These are phyloP conservation scores for Asteroscopus sphinx DNA, from an alignment of 2,888 invertebrate genomes.

Conservation along the genomic window DNA sequence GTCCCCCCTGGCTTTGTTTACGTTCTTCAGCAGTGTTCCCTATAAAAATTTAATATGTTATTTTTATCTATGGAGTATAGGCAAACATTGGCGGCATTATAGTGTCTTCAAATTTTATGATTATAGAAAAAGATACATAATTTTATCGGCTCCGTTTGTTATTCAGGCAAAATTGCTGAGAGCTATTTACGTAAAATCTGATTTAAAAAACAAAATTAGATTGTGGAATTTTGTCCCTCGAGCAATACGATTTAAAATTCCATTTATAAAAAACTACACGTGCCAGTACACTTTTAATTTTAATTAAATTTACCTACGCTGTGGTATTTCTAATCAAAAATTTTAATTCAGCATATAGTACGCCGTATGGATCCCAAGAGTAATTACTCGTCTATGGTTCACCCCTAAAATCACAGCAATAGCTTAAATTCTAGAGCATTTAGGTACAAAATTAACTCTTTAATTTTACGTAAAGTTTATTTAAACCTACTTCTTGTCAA, in stretches of 20 bases:
- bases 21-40: slow-evolving; percentile 65
- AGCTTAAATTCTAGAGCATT: slow-evolving; percentile 57
- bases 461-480: slow-evolving; percentile 51
- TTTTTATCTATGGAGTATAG: slow-evolving; percentile 69
- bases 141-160: background rate
- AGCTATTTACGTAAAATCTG: background rate
- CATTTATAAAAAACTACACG: slow-evolving; percentile 33
- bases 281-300: slow-evolving; percentile 30
- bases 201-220: background rate
- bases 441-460: slow-evolving; percentile 51
- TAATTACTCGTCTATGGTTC: slow-evolving; percentile 53
- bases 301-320: slow-evolving; percentile 42
- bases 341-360: slow-evolving; percentile 54
- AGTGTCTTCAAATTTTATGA: slow-evolving; percentile 35
- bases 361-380: slow-evolving; percentile 53
- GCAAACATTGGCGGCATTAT: slow-evolving; percentile 51
- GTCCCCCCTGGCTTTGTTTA: slow-evolving; percentile 65
- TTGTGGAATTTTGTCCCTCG: background rate
- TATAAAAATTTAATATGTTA: slow-evolving; percentile 78
- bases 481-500: slow-evolving; percentile 55
- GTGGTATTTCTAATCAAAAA: slow-evolving; percentile 58
- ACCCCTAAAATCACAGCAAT: slow-evolving; percentile 37
- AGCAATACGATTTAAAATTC: slow-evolving; percentile 24
- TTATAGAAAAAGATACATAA: slow-evolving; percentile 7
- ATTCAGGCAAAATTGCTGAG: background rate